These are phyloP conservation scores for Aelia acuminata DNA, from an alignment of 2,888 invertebrate species.

Conservation along the genomic window DNA sequence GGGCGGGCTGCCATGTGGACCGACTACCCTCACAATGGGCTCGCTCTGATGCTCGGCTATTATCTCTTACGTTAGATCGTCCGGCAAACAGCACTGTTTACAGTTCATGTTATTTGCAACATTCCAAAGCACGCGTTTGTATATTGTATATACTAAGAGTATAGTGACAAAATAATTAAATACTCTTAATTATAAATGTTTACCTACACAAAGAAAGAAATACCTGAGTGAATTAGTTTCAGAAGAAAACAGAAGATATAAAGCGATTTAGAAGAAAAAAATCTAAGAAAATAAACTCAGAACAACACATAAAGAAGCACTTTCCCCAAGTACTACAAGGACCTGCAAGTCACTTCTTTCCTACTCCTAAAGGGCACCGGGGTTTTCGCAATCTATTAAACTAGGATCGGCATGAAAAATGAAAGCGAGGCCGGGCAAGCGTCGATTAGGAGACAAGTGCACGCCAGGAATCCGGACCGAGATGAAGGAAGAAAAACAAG, in stretches of 20 bases:
- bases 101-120: not conserved
- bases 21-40: slow-evolving; percentile 1
- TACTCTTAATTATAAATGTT: not conserved
- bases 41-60: not conserved
- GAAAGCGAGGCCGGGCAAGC: slow-evolving; percentile 41
- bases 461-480: slow-evolving; percentile 45
- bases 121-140: no score
- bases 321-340: not conserved
- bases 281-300: not conserved
- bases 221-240: not conserved
- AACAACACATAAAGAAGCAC: not conserved
- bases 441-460: slow-evolving; percentile 49
- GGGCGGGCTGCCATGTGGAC: slow-evolving; percentile 53
- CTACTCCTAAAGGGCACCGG: not conserved
- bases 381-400: slow-evolving; percentile 34
- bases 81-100: slow-evolving; percentile 42
- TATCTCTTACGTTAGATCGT: slow-evolving; percentile 52
- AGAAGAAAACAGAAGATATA: not conserved
- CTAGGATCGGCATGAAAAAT: slow-evolving; percentile 51
- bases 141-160: no score
- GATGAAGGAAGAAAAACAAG: slow-evolving; percentile 54
- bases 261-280: not conserved
- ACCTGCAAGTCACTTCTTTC: not conserved
- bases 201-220: not conserved
- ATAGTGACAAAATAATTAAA: no score